Conservation (phyloP, 2,797 vertebrate species). For the Chelonia mydas region DNA sequence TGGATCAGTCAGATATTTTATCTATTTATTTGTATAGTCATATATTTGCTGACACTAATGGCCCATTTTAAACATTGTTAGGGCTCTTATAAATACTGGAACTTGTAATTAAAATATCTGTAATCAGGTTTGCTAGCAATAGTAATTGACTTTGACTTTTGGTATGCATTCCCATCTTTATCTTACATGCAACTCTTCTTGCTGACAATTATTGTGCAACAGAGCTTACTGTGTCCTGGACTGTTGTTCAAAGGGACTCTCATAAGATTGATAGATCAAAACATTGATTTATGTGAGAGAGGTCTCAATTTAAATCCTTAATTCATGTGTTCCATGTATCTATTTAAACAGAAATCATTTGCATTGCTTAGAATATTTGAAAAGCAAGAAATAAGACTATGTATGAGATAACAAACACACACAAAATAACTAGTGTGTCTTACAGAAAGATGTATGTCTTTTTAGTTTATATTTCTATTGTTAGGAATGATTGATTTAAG, state of each 20-base stretch:
- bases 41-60: neutral
- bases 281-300: neutral
- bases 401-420: neutral
- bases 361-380: neutral
- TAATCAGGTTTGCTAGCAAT: neutral
- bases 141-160: neutral
- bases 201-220: neutral
- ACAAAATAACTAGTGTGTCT: neutral
- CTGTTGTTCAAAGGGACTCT: neutral
- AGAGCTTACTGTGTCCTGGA: neutral
- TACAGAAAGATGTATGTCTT: neutral
- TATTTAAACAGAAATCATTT: neutral
- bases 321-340: neutral
- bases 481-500: neutral
- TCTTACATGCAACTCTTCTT: neutral
- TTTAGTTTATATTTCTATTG: neutral
- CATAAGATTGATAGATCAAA: neutral
- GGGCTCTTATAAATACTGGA: neutral
- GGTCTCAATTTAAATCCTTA: neutral
- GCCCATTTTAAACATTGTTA: neutral
- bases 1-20: neutral
- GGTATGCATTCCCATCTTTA: neutral
- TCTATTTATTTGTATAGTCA: neutral
- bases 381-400: slow-evolving; percentile 1
- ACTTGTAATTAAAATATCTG: neutral